Evolutionary conservation across 2,797 vertebrate genomes (phyloP), one percentile per base, ranked within the genome.

Genomic region (Sphenodon punctatus): DNA sequence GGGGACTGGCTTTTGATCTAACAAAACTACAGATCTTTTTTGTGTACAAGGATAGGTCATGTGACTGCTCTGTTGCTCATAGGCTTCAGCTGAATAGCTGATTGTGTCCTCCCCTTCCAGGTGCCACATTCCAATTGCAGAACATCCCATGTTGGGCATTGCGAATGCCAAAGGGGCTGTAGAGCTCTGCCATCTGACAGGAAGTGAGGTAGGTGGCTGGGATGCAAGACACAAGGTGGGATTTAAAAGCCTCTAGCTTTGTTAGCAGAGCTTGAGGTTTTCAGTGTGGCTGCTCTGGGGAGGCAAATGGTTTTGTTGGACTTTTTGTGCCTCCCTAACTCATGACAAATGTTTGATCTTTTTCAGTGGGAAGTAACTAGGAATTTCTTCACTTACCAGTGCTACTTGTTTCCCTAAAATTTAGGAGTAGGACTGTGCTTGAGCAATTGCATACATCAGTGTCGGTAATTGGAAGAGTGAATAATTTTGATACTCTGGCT

Each of bases 61-160:
- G 53, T 22, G 12, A 10, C 11, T n/a, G 39, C 25, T 51, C 32
- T 7, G 4, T 67, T 23, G 30, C n/a, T n/a, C n/a, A n/a, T n/a
- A n/a, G 23, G 8, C 6, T 27, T 42, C n/a, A 10, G 12, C 8
- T 43, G 20, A 51, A 19, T 5, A 14, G 5, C 23, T 45, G 55
- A 10, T 72, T 53, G 20, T 74, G 48, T 70, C 25, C 45, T 42
- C 15, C 22, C 63, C 32, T 58, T 48, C 67, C 48, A 99, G 98
- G 98, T 99, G 98, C 89, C 98, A 98, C 1, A 6, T 97, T 45
- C 96, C 95, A 0, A 78, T 99, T 67, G 95, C 94, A 2, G 97
- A 94, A 30, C 88, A 78, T 42, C 95, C 97, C 6, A 70, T 98
- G 79, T 87, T 98, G 89, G 97, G 97, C 32, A 89, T 98, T 65